Evolutionary conservation across 2,797 vertebrate species (phyloP), one percentile per base, ranked within the genome.

Genomic region (Geotria australis): DNA sequence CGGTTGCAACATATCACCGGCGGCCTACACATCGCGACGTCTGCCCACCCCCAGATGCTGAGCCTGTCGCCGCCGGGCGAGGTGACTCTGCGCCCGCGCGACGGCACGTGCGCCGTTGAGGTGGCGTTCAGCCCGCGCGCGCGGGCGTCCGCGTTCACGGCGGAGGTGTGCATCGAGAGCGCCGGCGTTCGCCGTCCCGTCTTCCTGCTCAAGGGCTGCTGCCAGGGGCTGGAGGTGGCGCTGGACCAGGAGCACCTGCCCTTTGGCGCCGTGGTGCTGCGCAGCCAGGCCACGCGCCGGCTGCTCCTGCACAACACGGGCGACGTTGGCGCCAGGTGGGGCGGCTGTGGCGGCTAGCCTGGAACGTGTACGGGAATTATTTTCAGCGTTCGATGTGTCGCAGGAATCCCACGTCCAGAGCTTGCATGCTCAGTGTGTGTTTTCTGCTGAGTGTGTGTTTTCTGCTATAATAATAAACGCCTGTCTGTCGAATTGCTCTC

Each of bases 201-300:
- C 62, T 73, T 85, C 66, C 70, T 73, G 12, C 64, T 85, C 46
- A 71, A 57, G 1, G 84, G 83, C 60, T 74, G 73, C 73, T 83
- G 84, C 67, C 79, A 77, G 67, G 79, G 72, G 59, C 66, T 78
- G 56, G 68, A 71, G 48, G 70, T 86, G 58, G 70, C 65, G 58
- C 62, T 86, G 65, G 80, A 86, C 64, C 77, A 71, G 63, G 70
- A 78, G 5, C 71, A 74, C 13, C 56, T 93, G 13, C 64, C 73
- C 47, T 88, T 91, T 12, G 84, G 85, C 47, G 74, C 75, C 0
- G 78, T 81, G 6, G 67, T 77, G 45, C 72, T 70, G 60, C 67
- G 68, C 56, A 75, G 77, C 58, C 70, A 69, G 60, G 63, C 68
- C 6, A 73, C 57, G 0, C 77, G 70, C 47, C 74, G 61, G 58